Percentiles rank a stretch among this genome's conserved stretches.
These are phyloP conservation scores for Brachionus sp. DNA, from an alignment of 1,140 invertebrate species.

Conservation along the genomic window DNA sequence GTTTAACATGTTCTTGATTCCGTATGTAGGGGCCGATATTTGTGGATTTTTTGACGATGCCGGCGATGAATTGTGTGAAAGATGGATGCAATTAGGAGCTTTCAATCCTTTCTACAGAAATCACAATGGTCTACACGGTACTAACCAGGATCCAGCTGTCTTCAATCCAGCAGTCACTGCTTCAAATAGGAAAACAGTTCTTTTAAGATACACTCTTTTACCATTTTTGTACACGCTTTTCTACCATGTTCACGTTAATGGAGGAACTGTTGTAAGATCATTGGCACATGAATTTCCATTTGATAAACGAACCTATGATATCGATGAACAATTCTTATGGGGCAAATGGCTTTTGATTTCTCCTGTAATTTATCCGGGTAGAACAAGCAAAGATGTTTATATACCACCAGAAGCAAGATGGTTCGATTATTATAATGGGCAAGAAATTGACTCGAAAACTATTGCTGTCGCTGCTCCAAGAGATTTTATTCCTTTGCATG, in stretches of 20 bases:
- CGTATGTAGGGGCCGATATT: constrained; percentile 77
- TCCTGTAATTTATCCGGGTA: constrained; percentile 69
- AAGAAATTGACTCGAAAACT: neutral
- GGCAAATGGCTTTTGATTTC: constrained; percentile 70
- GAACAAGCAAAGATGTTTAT: neutral
- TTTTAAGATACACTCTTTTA: constrained; percentile 69
- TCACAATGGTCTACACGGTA: constrained; percentile 50
- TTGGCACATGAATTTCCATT: constrained; percentile 63
- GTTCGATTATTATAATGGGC: constrained; percentile 37
- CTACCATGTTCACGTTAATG: constrained; percentile 67
- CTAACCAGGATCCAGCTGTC: constrained; percentile 54
- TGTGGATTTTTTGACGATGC: constrained; percentile 80
- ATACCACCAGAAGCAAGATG: constrained; percentile 36
- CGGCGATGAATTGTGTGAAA: constrained; percentile 63
- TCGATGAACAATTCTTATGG: constrained; percentile 75
- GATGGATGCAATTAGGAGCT: constrained; percentile 65
- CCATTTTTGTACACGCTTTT: constrained; percentile 80
- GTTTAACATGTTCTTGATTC: constrained; percentile 63
- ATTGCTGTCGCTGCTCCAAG: constrained; percentile 47
- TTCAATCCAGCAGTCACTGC: constrained; percentile 25
- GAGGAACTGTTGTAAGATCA: constrained; percentile 71
- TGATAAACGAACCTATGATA: constrained; percentile 66
- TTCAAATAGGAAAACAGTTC: constrained; percentile 63
- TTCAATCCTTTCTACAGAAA: constrained; percentile 60
- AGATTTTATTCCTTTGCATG: constrained; percentile 55